Evolutionary conservation across 1,140 invertebrate genomes (phyloP), one percentile per base, ranked within the genome.

Genomic region (Tachypleus tridentatus): DNA sequence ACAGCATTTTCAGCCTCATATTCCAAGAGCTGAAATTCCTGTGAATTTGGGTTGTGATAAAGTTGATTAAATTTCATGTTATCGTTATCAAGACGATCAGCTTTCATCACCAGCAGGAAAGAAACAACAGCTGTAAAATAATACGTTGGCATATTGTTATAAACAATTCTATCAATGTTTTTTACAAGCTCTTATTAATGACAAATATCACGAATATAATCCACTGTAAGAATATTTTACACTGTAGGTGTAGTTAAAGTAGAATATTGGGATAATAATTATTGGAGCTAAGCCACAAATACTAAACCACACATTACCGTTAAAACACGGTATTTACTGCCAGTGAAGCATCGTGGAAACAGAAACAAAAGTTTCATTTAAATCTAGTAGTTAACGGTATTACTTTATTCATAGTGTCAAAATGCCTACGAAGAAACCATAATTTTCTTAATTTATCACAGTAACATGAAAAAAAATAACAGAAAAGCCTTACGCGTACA

Each of bases 1-100:
- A 93, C 89, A 61, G 90, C 91, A 78, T 85, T 81, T 29, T 86
- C 83, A 1, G 89, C 84, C 77, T 94, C 91, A 73, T 85, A 92
- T 72, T 87, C 86, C 4, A 94, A 74, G 60, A 88, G 84, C 56
- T 88, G 87, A 74, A 88, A 93, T 3, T 85, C 82, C 57, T 92
- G 88, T 4, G 88, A 89, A 7, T 86, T 85, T 58, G 81, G 84
- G 72, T 94, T 86, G 5, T 79, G 76, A 4, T 91, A 80, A 65
- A 86, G 86, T 47, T 79, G 79, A 65, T 84, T 85, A 87, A 91
- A 95, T 0, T 52, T 47, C 8, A 68, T 49, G 50, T 84, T 78
- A 11, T 65, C 67, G 61, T 93, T 89, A 66, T 90, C 89, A 58
- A 93, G 81, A 67, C 85, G 82, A 72, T 94, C 91, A 6, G 93